These are phyloP conservation scores for Colletes latitarsis DNA, from an alignment of 1,140 invertebrate species.

Conservation along the genomic window DNA sequence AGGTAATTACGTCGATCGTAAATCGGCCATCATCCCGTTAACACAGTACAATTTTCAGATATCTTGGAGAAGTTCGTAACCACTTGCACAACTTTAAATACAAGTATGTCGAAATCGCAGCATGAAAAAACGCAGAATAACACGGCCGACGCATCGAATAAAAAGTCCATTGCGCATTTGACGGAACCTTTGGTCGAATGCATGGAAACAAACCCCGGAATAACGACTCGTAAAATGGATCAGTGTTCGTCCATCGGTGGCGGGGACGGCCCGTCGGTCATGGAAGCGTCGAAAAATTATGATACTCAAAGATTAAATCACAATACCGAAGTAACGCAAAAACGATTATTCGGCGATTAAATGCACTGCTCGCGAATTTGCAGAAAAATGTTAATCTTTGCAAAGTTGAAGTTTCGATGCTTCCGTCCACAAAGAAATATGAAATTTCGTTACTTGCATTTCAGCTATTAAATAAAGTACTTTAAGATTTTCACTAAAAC, in stretches of 20 bases:
- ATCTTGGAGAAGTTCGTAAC: conserved; percentile 63
- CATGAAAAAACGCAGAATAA: conserved; percentile 5
- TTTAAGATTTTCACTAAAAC: not conserved
- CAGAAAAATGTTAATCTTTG: not conserved
- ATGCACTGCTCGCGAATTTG: not conserved
- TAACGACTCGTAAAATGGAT: conserved; percentile 15
- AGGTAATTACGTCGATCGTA: not conserved
- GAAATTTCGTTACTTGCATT: not conserved
- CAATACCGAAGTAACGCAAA: conserved; percentile 6
- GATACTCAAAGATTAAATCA: conserved; percentile 59
- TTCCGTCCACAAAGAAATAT: not conserved
- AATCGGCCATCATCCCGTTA: not conserved
- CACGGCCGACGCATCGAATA: not conserved
- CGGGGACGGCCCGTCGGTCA: conserved; percentile 64
- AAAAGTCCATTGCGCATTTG: conserved; percentile 13
- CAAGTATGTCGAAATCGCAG: conserved; percentile 14
- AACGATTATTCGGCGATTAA: conserved; percentile 36
- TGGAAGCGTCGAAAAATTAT: conserved; percentile 59
- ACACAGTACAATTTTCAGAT: conserved; percentile 41
- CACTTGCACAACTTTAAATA: conserved; percentile 56
- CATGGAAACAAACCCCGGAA: not conserved
- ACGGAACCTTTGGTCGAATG: conserved; percentile 11
- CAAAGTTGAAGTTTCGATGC: not conserved
- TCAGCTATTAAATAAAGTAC: not conserved
- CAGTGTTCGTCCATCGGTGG: conserved; percentile 63